phyloP scores from a whole-genome alignment of 2,888 invertebrate species.

The Torymus texanus region DNA sequence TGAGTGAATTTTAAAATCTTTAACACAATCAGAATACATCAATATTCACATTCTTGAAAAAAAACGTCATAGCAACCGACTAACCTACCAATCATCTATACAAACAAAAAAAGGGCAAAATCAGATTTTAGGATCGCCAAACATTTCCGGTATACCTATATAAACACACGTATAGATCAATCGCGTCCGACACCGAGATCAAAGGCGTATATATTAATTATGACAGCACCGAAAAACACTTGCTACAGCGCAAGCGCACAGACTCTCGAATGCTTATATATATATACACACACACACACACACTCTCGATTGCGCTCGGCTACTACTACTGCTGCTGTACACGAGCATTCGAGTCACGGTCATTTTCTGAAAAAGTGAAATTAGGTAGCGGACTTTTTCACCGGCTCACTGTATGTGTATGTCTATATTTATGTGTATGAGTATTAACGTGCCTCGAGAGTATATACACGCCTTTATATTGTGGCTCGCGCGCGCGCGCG shows the following conservation, averaged over 20 bases:
- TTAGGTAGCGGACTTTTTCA: slow-evolving; percentile 51
- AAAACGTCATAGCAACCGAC: too few relatives aligned
- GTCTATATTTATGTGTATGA: background rate
- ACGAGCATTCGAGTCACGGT: slow-evolving; percentile 54
- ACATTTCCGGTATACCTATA: slow-evolving; percentile 25
- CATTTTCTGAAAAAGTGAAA: slow-evolving; percentile 55
- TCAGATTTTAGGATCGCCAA: slow-evolving; percentile 28
- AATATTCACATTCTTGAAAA: too few relatives aligned
- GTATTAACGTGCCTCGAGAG: background rate
- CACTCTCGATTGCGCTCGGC: too few relatives aligned
- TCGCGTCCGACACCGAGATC: slow-evolving; percentile 17
- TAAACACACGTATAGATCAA: too few relatives aligned
- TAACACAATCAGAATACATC: too few relatives aligned
- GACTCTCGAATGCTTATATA: too few relatives aligned
- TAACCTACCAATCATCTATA: too few relatives aligned
- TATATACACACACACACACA: too few relatives aligned
- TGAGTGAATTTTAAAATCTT: too few relatives aligned
- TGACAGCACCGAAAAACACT: slow-evolving; percentile 13
- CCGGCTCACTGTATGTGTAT: background rate
- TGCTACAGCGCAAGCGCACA: background rate
- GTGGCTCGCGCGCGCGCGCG: background rate
- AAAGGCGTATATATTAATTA: slow-evolving; percentile 36
- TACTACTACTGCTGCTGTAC: background rate
- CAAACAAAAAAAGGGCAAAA: background rate
- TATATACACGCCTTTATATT: background rate